Evolutionary conservation across 2,797 vertebrate species (phyloP).

Genomic region (Tapera naevia): DNA sequence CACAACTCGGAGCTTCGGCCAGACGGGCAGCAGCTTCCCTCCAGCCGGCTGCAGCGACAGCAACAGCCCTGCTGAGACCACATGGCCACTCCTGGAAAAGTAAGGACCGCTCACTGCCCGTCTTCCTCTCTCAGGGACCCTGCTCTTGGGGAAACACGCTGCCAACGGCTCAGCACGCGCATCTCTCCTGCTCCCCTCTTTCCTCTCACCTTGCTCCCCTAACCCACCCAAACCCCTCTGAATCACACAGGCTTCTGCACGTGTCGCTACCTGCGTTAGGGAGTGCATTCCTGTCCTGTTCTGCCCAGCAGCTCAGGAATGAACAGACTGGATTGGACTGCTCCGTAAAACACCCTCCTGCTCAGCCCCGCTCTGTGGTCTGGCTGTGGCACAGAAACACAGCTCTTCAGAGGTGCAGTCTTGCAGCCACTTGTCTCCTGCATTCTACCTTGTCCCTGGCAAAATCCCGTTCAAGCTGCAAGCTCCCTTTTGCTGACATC

Average conservation of each 20-base stretch:
- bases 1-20: rapidly evolving
- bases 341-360: neutral
- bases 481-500: neutral
- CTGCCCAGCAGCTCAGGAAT: neutral
- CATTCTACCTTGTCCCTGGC: neutral
- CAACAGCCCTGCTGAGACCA: neutral
- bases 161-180: neutral
- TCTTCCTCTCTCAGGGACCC: neutral
- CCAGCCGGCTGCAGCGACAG: neutral
- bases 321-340: rapidly evolving
- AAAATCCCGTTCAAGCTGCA: neutral
- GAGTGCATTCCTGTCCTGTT: neutral
- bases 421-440: neutral
- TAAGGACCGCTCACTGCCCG: neutral
- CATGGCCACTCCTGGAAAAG: neutral
- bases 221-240: neutral
- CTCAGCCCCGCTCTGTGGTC: rapidly evolving
- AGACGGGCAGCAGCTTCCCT: neutral
- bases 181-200: too few species aligned
- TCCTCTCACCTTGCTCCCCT: neutral
- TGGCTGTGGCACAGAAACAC: neutral
- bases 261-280: rapidly evolving
- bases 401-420: neutral
- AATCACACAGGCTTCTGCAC: neutral
- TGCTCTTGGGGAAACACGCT: neutral